A percentile compares a stretch with the other conserved stretches of the same genome.
Evolutionary conservation across 35 echinoderm and acorn worm species (phyloP).

Genomic region (Apostichopus japonicus): DNA sequence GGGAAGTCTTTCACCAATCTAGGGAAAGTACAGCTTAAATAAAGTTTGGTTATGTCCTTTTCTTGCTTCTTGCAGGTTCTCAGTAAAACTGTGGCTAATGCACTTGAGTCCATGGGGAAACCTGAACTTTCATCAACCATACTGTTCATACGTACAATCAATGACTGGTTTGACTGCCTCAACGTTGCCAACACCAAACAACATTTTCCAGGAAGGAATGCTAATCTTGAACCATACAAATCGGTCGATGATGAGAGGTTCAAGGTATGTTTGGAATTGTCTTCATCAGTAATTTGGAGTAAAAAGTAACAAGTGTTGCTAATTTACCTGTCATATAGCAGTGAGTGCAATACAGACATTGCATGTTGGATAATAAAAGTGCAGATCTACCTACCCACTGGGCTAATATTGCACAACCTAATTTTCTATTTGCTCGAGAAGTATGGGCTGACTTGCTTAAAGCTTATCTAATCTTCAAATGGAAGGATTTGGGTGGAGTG

Average conservation of each 20-base stretch:
- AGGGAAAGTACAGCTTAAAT: too few relatives aligned
- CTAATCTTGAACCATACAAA: background rate
- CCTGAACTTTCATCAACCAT: constrained; percentile 54
- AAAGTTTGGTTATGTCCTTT: background rate
- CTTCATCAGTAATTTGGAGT: background rate
- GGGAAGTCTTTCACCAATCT: too few relatives aligned
- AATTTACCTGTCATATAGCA: background rate
- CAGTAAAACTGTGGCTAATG: constrained; percentile 61
- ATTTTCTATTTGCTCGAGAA: too few relatives aligned
- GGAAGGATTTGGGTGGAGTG: too few relatives aligned
- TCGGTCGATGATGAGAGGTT: background rate
- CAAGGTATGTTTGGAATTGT: background rate
- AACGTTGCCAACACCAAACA: background rate
- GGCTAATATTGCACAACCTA: too few relatives aligned
- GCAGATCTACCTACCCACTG: background rate
- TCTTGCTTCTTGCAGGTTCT: constrained; percentile 58
- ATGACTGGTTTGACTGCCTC: constrained; percentile 56
- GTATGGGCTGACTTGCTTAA: too few relatives aligned
- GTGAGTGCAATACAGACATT: background rate
- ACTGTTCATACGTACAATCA: constrained; percentile 40
- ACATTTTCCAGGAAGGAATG: background rate
- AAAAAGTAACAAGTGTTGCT: background rate
- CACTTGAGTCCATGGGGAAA: constrained; percentile 19
- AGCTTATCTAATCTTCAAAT: background rate
- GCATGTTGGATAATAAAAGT: background rate